Conservation (phyloP, 2,888 invertebrate species). For the Drosophila austrosaltans region DNA sequence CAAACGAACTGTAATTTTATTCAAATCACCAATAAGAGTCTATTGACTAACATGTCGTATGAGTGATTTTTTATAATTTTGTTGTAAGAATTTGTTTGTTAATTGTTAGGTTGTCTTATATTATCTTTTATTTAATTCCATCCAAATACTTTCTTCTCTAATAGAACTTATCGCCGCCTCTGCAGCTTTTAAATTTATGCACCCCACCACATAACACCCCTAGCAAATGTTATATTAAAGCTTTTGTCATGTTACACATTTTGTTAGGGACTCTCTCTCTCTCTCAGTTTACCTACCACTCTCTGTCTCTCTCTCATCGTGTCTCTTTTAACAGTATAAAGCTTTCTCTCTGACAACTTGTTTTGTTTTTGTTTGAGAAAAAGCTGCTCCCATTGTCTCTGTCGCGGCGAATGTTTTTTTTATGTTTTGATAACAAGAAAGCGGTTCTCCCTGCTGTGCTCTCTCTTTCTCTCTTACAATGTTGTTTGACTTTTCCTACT, state of each 20-base stretch:
- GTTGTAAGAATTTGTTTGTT: not conserved
- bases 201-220: constrained; percentile 13
- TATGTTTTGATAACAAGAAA: constrained; percentile 50
- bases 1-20: too few relatives aligned
- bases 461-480: not conserved
- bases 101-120: not conserved
- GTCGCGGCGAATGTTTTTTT: constrained; percentile 45
- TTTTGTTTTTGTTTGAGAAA: constrained; percentile 64
- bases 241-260: constrained; percentile 47
- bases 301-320: constrained; percentile 35
- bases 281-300: constrained; percentile 16
- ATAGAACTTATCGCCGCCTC: constrained; percentile 20
- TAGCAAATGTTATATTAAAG: constrained; percentile 46
- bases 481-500: constrained; percentile 7
- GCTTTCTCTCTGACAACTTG: constrained; percentile 40
- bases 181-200: constrained; percentile 33
- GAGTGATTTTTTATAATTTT: not conserved
- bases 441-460: constrained; percentile 12
- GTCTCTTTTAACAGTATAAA: constrained; percentile 24
- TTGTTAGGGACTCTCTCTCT: constrained; percentile 20
- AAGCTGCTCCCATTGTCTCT: constrained; percentile 20
- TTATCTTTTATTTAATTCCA: not conserved
- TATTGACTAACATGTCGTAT: not conserved
- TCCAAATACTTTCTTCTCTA: not conserved
- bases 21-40: too few relatives aligned